Percentiles rank a stretch among this genome's conserved stretches.
Evolutionary conservation across 2,797 vertebrate genomes (phyloP).

Genomic region (Periparus ater): DNA sequence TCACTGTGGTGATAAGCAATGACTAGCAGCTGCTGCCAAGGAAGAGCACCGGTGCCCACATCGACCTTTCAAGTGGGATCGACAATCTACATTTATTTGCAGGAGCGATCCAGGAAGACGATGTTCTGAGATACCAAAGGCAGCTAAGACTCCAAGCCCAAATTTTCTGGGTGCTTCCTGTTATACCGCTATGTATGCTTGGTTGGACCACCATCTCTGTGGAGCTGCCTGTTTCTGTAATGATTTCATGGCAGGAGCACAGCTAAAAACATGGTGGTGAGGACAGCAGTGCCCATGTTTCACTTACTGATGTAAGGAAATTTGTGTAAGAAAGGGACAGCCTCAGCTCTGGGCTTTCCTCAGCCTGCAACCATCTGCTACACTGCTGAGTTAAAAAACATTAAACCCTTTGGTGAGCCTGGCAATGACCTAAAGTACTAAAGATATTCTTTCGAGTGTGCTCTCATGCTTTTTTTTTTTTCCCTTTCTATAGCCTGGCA

Average conservation of each 20-base stretch:
- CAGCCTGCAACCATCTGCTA: background rate
- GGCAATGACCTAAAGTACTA: background rate
- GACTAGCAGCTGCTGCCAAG: background rate
- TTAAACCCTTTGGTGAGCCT: background rate
- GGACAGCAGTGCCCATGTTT: background rate
- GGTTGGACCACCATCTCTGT: background rate
- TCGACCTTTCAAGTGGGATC: background rate
- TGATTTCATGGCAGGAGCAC: background rate
- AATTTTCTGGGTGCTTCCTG: background rate
- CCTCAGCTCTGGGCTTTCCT: background rate
- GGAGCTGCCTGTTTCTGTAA: background rate
- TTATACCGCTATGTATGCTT: accelerated
- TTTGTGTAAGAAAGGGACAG: background rate
- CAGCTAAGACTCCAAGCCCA: background rate
- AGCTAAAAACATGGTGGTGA: background rate
- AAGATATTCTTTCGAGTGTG: background rate
- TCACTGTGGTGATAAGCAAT: background rate
- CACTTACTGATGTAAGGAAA: background rate
- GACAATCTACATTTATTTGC: background rate
- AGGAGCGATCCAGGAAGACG: background rate
- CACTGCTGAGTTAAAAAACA: background rate
- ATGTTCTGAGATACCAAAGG: background rate
- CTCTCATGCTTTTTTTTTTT: background rate
- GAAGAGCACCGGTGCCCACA: background rate
- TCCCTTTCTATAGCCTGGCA: background rate